Evolutionary conservation across 2,797 vertebrate species (phyloP).

Genomic region (Pseudotriccus pelzelni): DNA sequence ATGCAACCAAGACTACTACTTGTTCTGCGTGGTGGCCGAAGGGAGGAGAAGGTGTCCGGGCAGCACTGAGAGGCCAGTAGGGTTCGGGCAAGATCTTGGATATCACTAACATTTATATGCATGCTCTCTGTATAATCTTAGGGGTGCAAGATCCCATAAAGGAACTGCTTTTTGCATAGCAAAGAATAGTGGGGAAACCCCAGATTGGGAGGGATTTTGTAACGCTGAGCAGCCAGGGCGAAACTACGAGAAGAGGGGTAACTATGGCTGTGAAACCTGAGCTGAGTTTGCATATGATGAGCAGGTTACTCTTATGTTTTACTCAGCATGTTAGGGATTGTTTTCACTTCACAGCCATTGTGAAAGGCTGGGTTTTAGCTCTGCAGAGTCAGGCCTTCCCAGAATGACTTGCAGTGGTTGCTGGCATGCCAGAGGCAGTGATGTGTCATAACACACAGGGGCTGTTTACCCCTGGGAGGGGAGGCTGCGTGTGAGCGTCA

Average conservation of each 20-base stretch:
- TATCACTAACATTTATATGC: background rate
- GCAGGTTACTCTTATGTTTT: conserved; percentile 9
- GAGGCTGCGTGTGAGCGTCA: rapidly evolving
- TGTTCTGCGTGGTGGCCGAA: background rate
- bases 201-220: background rate
- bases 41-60: background rate
- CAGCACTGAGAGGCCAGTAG: background rate
- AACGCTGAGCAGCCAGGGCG: background rate
- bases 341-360: conserved; percentile 19
- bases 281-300: conserved; percentile 22
- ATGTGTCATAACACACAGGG: background rate
- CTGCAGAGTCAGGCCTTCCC: conserved; percentile 16
- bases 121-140: background rate
- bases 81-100: background rate
- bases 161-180: conserved; percentile 6
- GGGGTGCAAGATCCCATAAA: background rate
- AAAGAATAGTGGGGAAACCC: conserved; percentile 10
- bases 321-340: background rate
- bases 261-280: background rate
- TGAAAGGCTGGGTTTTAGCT: background rate
- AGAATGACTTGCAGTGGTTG: background rate
- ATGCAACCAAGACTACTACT: background rate
- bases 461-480: background rate
- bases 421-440: background rate
- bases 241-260: background rate